Evolutionary conservation across 2,888 invertebrate species (phyloP).

Genomic region (Agrotis exclamationis): DNA sequence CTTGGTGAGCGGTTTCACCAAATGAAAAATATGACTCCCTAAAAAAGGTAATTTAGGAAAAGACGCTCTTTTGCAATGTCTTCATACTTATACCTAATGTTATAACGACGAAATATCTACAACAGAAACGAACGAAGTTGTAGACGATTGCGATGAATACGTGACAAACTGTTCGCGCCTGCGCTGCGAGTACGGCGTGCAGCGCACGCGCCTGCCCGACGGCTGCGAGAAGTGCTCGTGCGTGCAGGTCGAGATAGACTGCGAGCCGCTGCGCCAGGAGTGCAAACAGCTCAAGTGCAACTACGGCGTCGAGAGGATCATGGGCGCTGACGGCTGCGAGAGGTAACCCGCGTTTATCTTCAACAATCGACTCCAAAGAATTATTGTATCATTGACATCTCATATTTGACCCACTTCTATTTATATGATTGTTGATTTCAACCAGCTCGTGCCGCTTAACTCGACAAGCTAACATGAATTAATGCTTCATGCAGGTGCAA

Average conservation of each 20-base stretch:
- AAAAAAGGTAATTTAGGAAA: too few relatives aligned
- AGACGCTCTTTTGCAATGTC: too few relatives aligned
- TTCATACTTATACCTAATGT: too few relatives aligned
- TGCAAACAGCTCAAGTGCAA: constrained; percentile 93
- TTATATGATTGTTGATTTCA: not conserved
- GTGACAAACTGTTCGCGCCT: constrained; percentile 92
- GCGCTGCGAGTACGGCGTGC: constrained; percentile 94
- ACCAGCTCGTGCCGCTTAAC: not conserved
- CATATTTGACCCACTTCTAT: not conserved
- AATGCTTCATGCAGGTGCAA: constrained; percentile 76
- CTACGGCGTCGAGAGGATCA: constrained; percentile 92
- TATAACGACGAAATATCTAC: not conserved
- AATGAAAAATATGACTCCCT: too few relatives aligned
- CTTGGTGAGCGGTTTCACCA: too few relatives aligned
- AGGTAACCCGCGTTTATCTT: constrained; percentile 66
- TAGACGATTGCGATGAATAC: constrained; percentile 65
- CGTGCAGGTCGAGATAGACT: constrained; percentile 83
- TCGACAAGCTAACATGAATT: not conserved
- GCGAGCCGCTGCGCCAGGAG: constrained; percentile 90
- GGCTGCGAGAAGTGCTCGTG: constrained; percentile 93
- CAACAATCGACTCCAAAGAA: not conserved
- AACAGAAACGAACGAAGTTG: constrained; percentile 63
- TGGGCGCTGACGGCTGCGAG: constrained; percentile 76
- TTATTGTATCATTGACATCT: not conserved
- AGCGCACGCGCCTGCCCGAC: constrained; percentile 82